Evolutionary conservation across 2,888 invertebrate genomes (phyloP), one percentile per base, ranked within the genome.

Genomic region (Perizoma affinitatum): DNA sequence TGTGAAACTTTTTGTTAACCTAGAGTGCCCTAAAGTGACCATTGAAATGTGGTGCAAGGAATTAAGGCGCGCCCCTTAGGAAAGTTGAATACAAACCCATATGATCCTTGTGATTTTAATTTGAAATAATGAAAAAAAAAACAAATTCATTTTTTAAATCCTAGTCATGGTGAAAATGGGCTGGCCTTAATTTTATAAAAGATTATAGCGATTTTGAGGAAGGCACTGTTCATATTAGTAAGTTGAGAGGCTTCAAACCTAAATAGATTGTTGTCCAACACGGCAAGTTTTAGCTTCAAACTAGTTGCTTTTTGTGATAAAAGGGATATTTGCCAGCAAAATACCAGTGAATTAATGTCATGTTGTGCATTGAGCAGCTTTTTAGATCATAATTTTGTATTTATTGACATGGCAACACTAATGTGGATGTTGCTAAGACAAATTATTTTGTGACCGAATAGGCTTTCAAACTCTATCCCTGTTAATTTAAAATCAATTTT

Each of bases 301-400:
- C 9, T 33, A 22, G 9, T 48, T 56, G 61, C 58, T 61, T 56
- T 65, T 58, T 64, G 58, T 65, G 61, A 61, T 64, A 54, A 47
- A 51, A 34, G n/a, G 33, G 41, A 42, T 47, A 36, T 60, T 54
- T 54, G 36, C 48, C 38, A 38, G 22, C 43, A 7, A 56, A 54
- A 34, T 46, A 40, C 49, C 50, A 60, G 51, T 60, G 34, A 41
- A 34, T 38, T 6, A 38, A 45, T 54, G 41, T 45, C 22, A 22
- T 22, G 22, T 22, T 44, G 42, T 2, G 44, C 38, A 41, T 41
- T n/a, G 38, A 36, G 40, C 33, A 51, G 61, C 61, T 61, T 56
- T 57, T 56, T 55, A 61, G 51, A 11, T 49, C 6, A 58, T 58
- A 57, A 51, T 61, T 54, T 54, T 51, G 49, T 50, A 43, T 62